Base-by-base conservation (phyloP, 92 coral and sea anemone species). In the Umimayanthus chanpuru region DNA sequence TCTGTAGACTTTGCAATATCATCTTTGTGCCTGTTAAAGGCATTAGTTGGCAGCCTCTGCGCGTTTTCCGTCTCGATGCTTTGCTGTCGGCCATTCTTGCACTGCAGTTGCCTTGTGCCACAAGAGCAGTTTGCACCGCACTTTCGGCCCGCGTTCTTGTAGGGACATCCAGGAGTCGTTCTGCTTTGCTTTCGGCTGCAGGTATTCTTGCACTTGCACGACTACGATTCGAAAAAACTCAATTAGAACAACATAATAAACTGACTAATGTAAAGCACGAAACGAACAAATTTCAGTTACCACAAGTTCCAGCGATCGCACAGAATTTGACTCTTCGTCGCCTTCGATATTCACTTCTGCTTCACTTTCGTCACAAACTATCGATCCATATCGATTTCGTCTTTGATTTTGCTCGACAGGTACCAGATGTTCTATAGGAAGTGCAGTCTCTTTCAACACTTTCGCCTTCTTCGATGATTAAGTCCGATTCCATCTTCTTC, bases 61-160 rank as follows among this genome's bases (percentile, higher is more conserved):
- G 88, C 88, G 16, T 53, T 80, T 82, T 65, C 82, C 26, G 78
- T 73, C 40, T 82, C 65, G 58, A 56, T 74, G 75, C 87, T 58
- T 32, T 58, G 82, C 39, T 73, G 40, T 82, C 75, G 55, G 73
- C 53, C 86, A 58, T 82, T 89, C 25, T 55, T 26, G 71, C 91
- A 82, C 8, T 85, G 88, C 43, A 81, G 80, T 64, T 28, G 28
- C 64, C 7, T 61, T 74, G 84, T 85, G 86, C 88, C 91, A 25
- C 91, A 89, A 23, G 80, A 70, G 78, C 88, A 89, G 83, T 82
- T 61, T 55, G 77, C 91, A 75, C 83, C 61, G 75, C 91, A 88
- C 40, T 84, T 84, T 85, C 68, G 49, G 79, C 71, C 90, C 7
- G 77, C 79, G 74, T 88, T 84, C 77, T 84, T 83, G 87, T 87